phyloP scores from a whole-genome alignment of 2,797 vertebrate genomes.

The Nothura maculosa region DNA sequence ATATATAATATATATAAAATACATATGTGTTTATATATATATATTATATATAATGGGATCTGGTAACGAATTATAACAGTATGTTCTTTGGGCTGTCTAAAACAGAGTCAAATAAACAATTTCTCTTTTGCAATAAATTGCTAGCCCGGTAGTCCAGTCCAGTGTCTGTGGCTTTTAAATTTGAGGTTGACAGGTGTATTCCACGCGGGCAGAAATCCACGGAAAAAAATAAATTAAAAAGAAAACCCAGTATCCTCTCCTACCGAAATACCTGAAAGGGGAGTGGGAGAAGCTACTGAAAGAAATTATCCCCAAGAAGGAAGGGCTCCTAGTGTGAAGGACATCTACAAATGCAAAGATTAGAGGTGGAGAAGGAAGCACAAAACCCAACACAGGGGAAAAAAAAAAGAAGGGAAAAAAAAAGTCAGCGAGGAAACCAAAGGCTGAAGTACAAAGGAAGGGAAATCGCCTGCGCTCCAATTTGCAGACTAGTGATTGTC shows the following conservation, averaged over 20 bases:
- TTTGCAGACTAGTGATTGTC: conserved; percentile 85
- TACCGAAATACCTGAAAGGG: neutral
- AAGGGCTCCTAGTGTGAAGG: neutral
- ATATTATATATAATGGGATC: conserved; percentile 69
- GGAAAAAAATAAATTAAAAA: neutral
- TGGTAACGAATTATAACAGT: conserved; percentile 63
- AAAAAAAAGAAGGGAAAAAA: neutral
- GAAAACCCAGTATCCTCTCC: neutral
- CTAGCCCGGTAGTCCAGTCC: neutral
- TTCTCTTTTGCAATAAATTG: conserved; percentile 40
- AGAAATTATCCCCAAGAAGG: neutral
- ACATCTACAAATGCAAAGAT: neutral
- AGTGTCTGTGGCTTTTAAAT: neutral
- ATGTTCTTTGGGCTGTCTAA: conserved; percentile 60
- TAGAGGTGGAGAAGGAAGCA: neutral
- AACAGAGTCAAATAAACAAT: conserved; percentile 46
- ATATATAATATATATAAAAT: conserved; percentile 19
- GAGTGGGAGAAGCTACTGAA: neutral
- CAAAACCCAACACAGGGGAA: neutral
- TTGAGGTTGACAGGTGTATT: neutral
- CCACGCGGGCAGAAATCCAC: conserved; percentile 3
- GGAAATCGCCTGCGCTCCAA: conserved; percentile 76
- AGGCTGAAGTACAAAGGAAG: conserved; percentile 65
- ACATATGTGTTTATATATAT: neutral
- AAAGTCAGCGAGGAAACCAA: conserved; percentile 21